Evolutionary conservation across 1,140 invertebrate genomes (phyloP).

Genomic region (Hypothenemus hampei): DNA sequence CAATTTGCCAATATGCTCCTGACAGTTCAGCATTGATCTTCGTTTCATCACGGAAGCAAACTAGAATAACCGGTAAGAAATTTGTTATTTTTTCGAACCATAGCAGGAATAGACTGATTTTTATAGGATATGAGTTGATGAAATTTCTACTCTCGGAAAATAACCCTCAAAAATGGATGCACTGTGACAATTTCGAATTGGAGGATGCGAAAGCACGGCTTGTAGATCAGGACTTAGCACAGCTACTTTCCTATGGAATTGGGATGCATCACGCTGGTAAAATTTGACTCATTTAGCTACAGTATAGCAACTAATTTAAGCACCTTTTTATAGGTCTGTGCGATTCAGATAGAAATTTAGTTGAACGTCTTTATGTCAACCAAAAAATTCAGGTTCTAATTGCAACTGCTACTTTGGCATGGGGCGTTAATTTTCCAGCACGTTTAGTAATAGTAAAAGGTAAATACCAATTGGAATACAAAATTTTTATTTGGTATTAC

Average conservation of each 20-base stretch:
- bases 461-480: slow-evolving; percentile 18
- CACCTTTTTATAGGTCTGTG: too few species aligned
- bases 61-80: slow-evolving; percentile 79
- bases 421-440: slow-evolving; percentile 98
- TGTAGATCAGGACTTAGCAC: slow-evolving; percentile 82
- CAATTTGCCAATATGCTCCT: slow-evolving; percentile 89
- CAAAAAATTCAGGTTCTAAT: slow-evolving; percentile 98
- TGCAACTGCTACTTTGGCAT: slow-evolving; percentile 94
- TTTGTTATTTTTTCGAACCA: not conserved
- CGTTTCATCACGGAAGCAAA: slow-evolving; percentile 97
- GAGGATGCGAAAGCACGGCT: slow-evolving; percentile 27
- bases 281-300: not conserved
- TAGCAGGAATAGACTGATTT: too few species aligned
- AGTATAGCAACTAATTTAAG: too few species aligned
- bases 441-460: slow-evolving; percentile 74
- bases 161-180: slow-evolving; percentile 91
- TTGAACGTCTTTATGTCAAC: slow-evolving; percentile 95
- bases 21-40: slow-evolving; percentile 89
- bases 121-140: slow-evolving; percentile 79
- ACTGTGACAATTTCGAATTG: slow-evolving; percentile 22
- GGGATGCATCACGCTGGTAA: slow-evolving; percentile 93
- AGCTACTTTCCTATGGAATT: slow-evolving; percentile 95
- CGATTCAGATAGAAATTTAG: slow-evolving; percentile 83
- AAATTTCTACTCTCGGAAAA: slow-evolving; percentile 87
- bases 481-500: slow-evolving; percentile 16